Evolutionary conservation across 37 sponge, comb jelly and placozoan genomes (phyloP).

Genomic region (Spongia lamella): DNA sequence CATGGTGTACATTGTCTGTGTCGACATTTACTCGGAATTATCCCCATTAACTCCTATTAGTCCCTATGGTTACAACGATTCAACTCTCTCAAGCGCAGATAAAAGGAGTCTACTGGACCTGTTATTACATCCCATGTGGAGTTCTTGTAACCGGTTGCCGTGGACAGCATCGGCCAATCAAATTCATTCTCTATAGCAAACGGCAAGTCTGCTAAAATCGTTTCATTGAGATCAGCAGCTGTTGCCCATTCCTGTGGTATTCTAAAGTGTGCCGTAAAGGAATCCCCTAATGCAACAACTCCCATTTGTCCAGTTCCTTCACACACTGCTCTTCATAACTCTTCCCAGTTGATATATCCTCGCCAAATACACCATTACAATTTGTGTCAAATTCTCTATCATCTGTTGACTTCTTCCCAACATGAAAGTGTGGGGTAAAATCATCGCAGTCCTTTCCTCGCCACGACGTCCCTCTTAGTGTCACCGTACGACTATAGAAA

Average conservation of each 20-base stretch:
- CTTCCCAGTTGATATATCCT: slow-evolving; percentile 54
- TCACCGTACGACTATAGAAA: slow-evolving; percentile 60
- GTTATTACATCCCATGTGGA: slow-evolving; percentile 61
- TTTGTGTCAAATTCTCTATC: slow-evolving; percentile 79
- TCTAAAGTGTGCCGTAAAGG: slow-evolving; percentile 91
- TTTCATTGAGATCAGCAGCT: slow-evolving; percentile 51
- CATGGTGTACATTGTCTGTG: slow-evolving; percentile 58
- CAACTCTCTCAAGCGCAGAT: slow-evolving; percentile 39
- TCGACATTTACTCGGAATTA: slow-evolving; percentile 54
- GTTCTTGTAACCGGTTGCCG: slow-evolving; percentile 71
- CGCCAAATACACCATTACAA: slow-evolving; percentile 87
- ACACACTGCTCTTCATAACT: slow-evolving; percentile 87
- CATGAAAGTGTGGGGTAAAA: slow-evolving; percentile 45
- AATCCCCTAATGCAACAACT: slow-evolving; percentile 80
- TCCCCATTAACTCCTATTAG: slow-evolving; percentile 93
- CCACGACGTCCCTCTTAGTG: slow-evolving; percentile 84
- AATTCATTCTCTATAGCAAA: slow-evolving; percentile 86
- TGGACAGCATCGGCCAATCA: slow-evolving; percentile 94
- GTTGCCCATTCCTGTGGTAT: slow-evolving; percentile 80
- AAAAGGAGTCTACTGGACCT: slow-evolving; percentile 83
- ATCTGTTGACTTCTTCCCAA: slow-evolving; percentile 57
- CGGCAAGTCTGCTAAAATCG: slow-evolving; percentile 61
- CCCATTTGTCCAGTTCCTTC: slow-evolving; percentile 74
- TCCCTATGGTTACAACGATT: slow-evolving; percentile 93
- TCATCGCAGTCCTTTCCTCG: slow-evolving; percentile 91